Evolutionary conservation across 2,797 vertebrate genomes (phyloP).

Genomic region (Buceros bicornis): DNA sequence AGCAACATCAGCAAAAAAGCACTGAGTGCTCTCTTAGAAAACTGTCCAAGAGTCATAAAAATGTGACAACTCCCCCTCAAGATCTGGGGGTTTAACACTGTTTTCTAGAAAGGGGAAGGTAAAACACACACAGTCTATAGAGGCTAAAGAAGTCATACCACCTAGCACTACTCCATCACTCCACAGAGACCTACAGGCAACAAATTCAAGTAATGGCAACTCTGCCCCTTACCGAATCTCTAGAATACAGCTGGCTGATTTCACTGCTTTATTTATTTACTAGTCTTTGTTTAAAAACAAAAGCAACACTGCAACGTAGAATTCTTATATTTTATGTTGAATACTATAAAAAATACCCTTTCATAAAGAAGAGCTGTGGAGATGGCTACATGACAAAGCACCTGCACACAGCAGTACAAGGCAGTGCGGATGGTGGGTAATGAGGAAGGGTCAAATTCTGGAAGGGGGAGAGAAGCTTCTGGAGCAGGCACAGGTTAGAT

Average conservation of each 20-base stretch:
- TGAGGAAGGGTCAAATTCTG: neutral
- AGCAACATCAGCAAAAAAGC: neutral
- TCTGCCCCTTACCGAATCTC: neutral
- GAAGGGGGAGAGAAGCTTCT: neutral
- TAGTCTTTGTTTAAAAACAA: neutral
- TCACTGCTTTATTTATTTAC: neutral
- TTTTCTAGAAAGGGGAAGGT: neutral
- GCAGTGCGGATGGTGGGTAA: neutral
- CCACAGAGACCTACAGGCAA: neutral
- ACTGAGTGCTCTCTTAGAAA: neutral
- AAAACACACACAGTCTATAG: neutral
- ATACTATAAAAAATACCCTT: neutral
- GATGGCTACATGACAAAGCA: neutral
- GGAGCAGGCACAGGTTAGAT: neutral
- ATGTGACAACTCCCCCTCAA: neutral
- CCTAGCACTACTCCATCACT: neutral
- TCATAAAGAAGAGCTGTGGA: neutral
- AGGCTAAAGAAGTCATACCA: neutral
- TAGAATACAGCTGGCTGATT: fast-evolving
- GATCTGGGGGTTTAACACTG: neutral
- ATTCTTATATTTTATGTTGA: neutral
- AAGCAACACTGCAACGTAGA: neutral
- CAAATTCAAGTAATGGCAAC: neutral
- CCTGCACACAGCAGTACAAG: neutral
- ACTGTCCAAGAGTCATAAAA: neutral